Evolutionary conservation across 2,113 vertebrate species (phyloP), one percentile per base, ranked within the genome.

Genomic region (Myxocyprinus asiaticus): DNA sequence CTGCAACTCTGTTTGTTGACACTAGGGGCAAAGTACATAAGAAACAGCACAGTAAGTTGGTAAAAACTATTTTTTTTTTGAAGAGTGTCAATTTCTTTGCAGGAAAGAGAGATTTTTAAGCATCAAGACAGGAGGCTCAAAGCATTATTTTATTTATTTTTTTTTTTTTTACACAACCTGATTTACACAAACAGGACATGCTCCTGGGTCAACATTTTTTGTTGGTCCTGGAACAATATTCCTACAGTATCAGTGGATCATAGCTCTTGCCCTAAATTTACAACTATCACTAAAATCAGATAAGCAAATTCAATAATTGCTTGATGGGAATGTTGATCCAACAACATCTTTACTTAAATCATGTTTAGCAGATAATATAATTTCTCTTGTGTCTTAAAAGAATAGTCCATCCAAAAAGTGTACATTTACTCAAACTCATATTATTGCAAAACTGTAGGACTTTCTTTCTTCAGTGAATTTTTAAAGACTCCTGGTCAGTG

Each of bases 121-220:
- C 10, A 12, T 81, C 7, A 80, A 77, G 0, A 55, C 58, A 74
- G 10, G 79, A 67, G 83, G 84, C 9, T 51, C 63, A 11, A 58
- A 84, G 10, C 82, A 62, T 74, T 88, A 91, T 90, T 82, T 50
- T 64, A 77, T 4, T 33, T 42, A 44, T 55, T 55, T 12, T 5
- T 55, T 14, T 55, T 10, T 4, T 11, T 5, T 4, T 48, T 4
- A 48, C 47, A 48, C 47, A 48, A 48, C 8, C 5, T 5, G 5
- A 48, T 48, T 9, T 48, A 7, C 6, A 2, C 47, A 55, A 5
- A 12, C 4, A 14, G 11, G 14, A 55, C 53, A 55, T 12, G 11
- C 14, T 55, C 12, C 53, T 56, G 12, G 12, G 12, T 56, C 53
- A 56, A 56, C 53, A 56, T 14, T 5, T 12, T 5, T 48, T 48